phyloP scores from a whole-genome alignment of 64 coral and sea anemone species.

The Stylophora pistillata region DNA sequence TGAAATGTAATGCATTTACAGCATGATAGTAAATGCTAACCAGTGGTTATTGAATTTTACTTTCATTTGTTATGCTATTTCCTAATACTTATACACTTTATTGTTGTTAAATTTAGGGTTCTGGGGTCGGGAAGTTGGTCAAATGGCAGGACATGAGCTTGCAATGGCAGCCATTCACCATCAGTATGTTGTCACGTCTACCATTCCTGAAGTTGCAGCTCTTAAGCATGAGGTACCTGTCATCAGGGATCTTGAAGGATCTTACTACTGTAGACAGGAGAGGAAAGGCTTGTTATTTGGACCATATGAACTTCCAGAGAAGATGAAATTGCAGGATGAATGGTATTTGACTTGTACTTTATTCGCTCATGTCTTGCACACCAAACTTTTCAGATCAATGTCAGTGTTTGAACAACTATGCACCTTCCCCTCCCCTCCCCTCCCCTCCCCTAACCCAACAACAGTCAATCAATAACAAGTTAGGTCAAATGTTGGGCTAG shows the following conservation, averaged over 20 bases:
- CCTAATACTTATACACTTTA: background rate
- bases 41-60: background rate
- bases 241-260: slow-evolving; percentile 86
- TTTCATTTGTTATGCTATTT: background rate
- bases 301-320: slow-evolving; percentile 84
- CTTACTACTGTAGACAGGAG: slow-evolving; percentile 84
- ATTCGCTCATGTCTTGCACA: background rate
- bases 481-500: too few relatives aligned
- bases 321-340: slow-evolving; percentile 90
- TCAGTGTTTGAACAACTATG: too few relatives aligned
- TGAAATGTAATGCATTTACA: too few relatives aligned
- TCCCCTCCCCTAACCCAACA: too few relatives aligned
- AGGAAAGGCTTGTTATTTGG: slow-evolving; percentile 78
- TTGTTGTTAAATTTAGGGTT: slow-evolving; percentile 48
- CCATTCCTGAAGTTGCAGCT: slow-evolving; percentile 88
- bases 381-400: too few relatives aligned
- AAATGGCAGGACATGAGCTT: slow-evolving; percentile 78
- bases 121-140: slow-evolving; percentile 91
- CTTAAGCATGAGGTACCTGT: slow-evolving; percentile 85
- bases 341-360: slow-evolving; percentile 56
- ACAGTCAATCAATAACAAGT: too few relatives aligned
- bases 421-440: too few relatives aligned
- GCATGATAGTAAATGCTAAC: too few relatives aligned
- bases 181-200: slow-evolving; percentile 89
- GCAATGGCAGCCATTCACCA: slow-evolving; percentile 88